Conservation (phyloP, 2,113 vertebrate species). For the Cyprinodon variegatus region DNA sequence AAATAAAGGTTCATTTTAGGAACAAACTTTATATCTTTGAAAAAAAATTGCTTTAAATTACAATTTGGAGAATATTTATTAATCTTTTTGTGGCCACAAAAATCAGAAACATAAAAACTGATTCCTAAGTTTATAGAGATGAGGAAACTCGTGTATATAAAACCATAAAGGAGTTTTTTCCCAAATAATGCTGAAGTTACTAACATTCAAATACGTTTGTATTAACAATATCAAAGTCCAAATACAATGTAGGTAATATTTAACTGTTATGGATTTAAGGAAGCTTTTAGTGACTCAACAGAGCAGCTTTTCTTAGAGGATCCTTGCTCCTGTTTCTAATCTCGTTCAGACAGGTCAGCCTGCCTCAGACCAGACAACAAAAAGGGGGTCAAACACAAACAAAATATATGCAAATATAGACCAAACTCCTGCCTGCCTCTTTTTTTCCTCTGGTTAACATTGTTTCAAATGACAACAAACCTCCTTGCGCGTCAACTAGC, state of each 20-base stretch:
- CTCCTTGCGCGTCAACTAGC: no score
- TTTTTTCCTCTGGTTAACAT: neutral
- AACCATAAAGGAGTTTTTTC: neutral
- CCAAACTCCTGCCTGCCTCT: neutral
- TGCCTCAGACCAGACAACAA: neutral
- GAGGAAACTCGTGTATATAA: neutral
- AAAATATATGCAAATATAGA: constrained; percentile 61
- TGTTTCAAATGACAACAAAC: neutral
- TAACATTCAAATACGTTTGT: neutral
- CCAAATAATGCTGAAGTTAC: neutral
- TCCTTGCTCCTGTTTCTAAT: neutral
- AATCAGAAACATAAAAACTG: neutral
- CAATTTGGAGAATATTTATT: no score
- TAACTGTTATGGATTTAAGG: neutral
- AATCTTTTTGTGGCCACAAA: neutral
- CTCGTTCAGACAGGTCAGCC: neutral
- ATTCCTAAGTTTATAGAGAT: no score
- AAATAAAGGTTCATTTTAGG: neutral
- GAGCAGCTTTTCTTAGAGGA: neutral
- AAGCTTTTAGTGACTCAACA: neutral
- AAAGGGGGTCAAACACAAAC: constrained; percentile 1
- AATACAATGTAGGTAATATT: neutral
- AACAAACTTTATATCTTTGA: neutral
- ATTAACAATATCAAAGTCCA: neutral
- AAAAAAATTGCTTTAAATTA: no score